Evolutionary conservation across 1,140 invertebrate species (phyloP).

Genomic region (Chironomus tepperi): DNA sequence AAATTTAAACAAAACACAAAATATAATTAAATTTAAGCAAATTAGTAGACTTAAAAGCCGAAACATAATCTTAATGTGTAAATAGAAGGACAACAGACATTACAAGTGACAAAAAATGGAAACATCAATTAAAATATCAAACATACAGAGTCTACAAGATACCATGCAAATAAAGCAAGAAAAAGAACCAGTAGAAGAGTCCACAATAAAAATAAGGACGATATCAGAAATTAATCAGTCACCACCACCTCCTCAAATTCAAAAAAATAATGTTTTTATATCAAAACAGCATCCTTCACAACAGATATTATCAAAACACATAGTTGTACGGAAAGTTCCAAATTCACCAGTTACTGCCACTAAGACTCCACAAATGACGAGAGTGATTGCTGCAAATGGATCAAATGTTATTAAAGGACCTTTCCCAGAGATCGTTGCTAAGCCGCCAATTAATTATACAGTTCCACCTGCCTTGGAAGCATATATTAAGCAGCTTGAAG

Average conservation of each 20-base stretch:
- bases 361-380: not conserved
- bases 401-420: not conserved
- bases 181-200: not conserved
- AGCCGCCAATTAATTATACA: not conserved
- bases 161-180: not conserved
- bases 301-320: no score
- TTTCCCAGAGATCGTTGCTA: not conserved
- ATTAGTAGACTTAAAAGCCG: no score
- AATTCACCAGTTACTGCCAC: not conserved
- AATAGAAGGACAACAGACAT: not conserved
- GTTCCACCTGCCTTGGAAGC: not conserved
- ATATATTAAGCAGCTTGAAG: not conserved
- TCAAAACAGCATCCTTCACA: no score
- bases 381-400: not conserved
- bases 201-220: not conserved
- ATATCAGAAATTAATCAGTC: not conserved
- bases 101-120: not conserved
- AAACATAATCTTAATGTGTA: no score
- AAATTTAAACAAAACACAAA: no score
- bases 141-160: not conserved
- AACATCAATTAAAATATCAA: not conserved
- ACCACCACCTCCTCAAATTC: no score
- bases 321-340: no score
- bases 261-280: no score
- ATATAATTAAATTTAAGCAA: no score